Evolutionary conservation across 2,797 vertebrate species (phyloP).

Genomic region (Syngnathus rostellatus): DNA sequence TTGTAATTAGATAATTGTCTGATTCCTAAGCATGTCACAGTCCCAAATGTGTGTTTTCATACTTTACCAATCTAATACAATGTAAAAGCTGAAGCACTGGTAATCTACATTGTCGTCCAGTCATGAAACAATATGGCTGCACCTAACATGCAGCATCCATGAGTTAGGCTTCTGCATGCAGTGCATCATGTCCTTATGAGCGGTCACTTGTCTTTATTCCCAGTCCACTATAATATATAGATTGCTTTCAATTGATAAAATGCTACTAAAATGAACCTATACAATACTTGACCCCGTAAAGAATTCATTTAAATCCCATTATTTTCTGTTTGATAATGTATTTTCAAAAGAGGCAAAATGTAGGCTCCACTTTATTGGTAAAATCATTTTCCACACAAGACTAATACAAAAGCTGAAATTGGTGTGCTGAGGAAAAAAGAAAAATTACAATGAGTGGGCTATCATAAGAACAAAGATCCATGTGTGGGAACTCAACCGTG

Average conservation of each 20-base stretch:
- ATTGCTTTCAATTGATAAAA: too few relatives aligned
- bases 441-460: neutral
- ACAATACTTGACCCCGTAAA: neutral
- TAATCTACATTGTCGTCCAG: neutral
- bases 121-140: neutral
- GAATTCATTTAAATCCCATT: neutral
- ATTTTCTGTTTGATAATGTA: neutral
- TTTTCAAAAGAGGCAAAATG: neutral
- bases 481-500: neutral
- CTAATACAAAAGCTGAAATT: neutral
- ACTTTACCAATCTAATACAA: neutral
- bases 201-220: too few relatives aligned
- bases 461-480: neutral
- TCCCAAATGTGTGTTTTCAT: neutral
- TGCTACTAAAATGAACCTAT: too few relatives aligned
- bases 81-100: neutral
- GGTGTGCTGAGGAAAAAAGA: neutral
- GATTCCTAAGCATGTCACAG: neutral
- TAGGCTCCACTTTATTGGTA: neutral
- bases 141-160: neutral
- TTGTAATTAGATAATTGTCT: neutral
- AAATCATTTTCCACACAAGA: neutral
- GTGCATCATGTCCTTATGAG: neutral
- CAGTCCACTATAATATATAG: too few relatives aligned
- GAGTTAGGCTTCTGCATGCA: neutral